These are phyloP conservation scores for Gallinago solitaria DNA, from an alignment of 2,797 vertebrate genomes.

Conservation along the genomic window DNA sequence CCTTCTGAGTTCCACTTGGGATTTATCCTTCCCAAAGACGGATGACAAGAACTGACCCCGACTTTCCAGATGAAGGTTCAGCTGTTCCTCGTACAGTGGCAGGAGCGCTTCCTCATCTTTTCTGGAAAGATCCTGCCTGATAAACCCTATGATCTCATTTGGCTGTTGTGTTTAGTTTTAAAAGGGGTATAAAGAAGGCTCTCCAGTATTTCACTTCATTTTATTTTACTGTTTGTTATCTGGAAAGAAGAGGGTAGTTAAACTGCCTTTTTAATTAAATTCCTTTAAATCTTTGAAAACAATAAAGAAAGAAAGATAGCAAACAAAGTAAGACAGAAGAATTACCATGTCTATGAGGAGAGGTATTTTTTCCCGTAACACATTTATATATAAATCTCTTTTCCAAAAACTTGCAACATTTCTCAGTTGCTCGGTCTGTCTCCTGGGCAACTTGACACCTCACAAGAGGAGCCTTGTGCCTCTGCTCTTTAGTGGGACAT, in stretches of 20 bases:
- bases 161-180: conserved; percentile 54
- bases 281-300: conserved; percentile 65
- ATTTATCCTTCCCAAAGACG: not conserved
- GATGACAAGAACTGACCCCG: not conserved
- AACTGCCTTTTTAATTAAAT: conserved; percentile 70
- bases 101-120: not conserved
- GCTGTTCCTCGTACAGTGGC: not conserved
- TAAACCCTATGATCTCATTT: conserved; percentile 58
- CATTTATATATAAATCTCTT: conserved; percentile 65
- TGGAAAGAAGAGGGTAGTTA: conserved; percentile 52
- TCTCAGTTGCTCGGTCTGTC: conserved; percentile 56
- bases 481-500: not conserved
- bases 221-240: conserved; percentile 50
- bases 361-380: conserved; percentile 52
- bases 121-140: not conserved
- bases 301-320: conserved; percentile 43
- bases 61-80: not conserved
- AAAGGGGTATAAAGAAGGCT: conserved; percentile 34
- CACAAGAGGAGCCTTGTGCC: conserved; percentile 67
- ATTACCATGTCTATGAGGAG: conserved; percentile 59
- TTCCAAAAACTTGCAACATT: conserved; percentile 61
- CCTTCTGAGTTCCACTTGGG: not conserved
- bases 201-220: conserved; percentile 49
- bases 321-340: conserved; percentile 58
- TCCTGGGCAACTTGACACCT: conserved; percentile 59